phyloP scores from a whole-genome alignment of 2,113 vertebrate genomes.

The Tamias sibiricus region DNA sequence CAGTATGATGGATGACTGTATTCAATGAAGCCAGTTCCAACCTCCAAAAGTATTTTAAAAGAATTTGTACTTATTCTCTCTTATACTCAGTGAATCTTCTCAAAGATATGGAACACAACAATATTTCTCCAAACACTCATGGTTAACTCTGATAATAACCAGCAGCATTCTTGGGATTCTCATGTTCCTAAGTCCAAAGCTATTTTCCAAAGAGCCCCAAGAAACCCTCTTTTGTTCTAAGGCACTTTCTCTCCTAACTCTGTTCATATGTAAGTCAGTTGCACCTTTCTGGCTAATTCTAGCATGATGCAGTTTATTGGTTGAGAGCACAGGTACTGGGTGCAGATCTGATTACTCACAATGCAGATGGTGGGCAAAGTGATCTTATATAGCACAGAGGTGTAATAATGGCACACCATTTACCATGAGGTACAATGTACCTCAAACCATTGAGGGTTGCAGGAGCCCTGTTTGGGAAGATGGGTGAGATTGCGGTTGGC shows the following conservation, averaged over 20 bases:
- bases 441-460: too few species aligned
- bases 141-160: neutral
- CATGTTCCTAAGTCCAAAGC: neutral
- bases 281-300: neutral
- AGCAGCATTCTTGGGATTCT: neutral
- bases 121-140: too few species aligned
- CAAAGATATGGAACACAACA: neutral
- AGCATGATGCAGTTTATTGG: accelerated
- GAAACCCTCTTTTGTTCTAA: neutral
- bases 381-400: neutral
- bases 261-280: neutral
- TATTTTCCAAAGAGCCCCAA: neutral
- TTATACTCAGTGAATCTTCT: neutral
- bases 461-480: too few species aligned
- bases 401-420: neutral
- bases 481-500: too few species aligned
- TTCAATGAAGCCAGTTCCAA: neutral
- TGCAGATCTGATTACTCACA: neutral
- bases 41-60: neutral
- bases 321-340: neutral
- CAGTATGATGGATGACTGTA: too few species aligned
- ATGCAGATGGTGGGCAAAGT: neutral
- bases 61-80: too few species aligned
- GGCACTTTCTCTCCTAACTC: neutral
- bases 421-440: too few species aligned